Base-by-base conservation (phyloP, 2,113 vertebrate genomes). In the Lates calcarifer region DNA sequence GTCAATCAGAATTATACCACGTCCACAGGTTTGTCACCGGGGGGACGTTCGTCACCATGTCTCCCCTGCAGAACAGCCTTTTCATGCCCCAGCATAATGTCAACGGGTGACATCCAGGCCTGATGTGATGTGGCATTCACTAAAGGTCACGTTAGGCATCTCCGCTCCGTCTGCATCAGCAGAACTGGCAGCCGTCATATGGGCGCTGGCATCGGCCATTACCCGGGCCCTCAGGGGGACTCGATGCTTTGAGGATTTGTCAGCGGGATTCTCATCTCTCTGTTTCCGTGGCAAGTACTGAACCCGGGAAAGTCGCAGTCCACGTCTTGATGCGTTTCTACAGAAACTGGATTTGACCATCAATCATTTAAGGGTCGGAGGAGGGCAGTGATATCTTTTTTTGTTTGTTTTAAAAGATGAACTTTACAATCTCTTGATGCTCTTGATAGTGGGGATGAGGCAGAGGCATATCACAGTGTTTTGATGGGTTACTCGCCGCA, bases 101-200 rank as follows among this genome's bases (percentile, higher is more conserved):
- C 89, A 91, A 84, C 73, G 87, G 91, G 90, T 94, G 93, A 94
- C 93, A 90, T 92, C 88, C 85, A 79, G 88, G 78, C 90, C 88
- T 94, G 91, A 94, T 94, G 91, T 89, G 92, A 94, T 94, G 91
- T 94, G 94, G 93, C 94, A 94, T 95, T 95, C 93, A 93, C 91
- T 83, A 95, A 95, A 95, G 94, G 94, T 95, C 94, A 94, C 83
- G 90, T 90, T 90, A 92, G 90, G 93, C 93, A 87, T 94, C 92
- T 93, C 82, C 37, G 85, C 93, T 90, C 74, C 49, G 66, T 91
- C 92, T 85, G 89, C 92, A 93, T 93, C 92, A 85, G 89, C 86
- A 85, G 86, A 88, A 90, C 87, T 94, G 94, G 93, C 93, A 94
- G 90, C 92, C 91, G 89, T 95, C 93, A 95, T 94, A 94, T 94